Conservation (phyloP, 2,888 invertebrate genomes). For the Troglohyphantes excavatus region DNA sequence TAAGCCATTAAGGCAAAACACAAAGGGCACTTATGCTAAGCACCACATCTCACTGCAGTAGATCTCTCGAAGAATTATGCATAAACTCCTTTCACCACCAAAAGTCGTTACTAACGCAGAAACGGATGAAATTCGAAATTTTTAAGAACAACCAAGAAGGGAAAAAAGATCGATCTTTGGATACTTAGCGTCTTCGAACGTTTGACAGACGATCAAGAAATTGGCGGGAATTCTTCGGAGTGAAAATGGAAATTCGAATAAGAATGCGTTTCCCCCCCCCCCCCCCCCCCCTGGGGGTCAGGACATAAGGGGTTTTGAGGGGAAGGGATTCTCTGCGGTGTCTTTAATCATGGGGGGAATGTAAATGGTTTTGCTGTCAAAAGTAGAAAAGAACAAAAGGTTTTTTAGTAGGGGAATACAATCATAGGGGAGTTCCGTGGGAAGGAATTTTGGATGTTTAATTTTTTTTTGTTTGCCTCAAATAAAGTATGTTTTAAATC, state of each 20-base stretch:
- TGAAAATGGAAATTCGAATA: conserved; percentile 13
- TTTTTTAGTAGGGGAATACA: too few relatives aligned
- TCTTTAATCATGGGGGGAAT: conserved; percentile 25
- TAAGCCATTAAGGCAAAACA: neutral
- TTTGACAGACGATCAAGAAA: conserved; percentile 25
- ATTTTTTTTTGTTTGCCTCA: too few relatives aligned
- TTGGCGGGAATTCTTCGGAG: neutral
- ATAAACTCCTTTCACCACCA: neutral
- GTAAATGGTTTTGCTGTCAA: conserved; percentile 28
- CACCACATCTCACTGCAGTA: neutral
- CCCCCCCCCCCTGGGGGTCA: conserved; percentile 20
- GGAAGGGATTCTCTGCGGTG: neutral
- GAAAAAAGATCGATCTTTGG: neutral
- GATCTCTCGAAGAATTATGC: conserved; percentile 15
- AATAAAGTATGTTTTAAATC: too few relatives aligned
- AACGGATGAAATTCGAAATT: neutral
- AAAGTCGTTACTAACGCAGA: neutral
- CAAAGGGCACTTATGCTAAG: conserved; percentile 7
- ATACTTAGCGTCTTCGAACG: neutral
- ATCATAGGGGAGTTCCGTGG: too few relatives aligned
- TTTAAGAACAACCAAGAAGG: too few relatives aligned
- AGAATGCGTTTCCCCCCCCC: conserved; percentile 14
- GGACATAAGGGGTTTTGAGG: conserved; percentile 13
- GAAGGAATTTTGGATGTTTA: too few relatives aligned
- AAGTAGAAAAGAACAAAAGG: neutral